Evolutionary conservation across 2,113 vertebrate species (phyloP), one percentile per base, ranked within the genome.

Genomic region (Antigone vipio): DNA sequence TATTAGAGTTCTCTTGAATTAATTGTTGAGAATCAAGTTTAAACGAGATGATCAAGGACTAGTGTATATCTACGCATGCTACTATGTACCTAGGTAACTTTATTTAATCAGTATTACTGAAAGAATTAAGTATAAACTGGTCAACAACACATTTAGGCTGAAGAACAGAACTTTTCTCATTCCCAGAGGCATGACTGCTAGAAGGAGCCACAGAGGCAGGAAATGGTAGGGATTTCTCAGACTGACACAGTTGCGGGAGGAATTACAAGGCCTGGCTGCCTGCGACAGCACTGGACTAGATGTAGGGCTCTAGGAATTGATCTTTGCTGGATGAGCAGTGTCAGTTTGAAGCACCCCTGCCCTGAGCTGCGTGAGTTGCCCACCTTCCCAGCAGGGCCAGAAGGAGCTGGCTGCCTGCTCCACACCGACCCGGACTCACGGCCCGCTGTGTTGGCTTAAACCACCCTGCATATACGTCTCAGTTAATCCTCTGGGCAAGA

Each of bases 401-500:
- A 64, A 89, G 59, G 76, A 89, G 66, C 6, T 40, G 73, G 32
- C 27, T 53, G 14, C 66, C 44, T 92, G 18, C 30, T 87, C 27
- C 50, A 56, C 1, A 3, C 12, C 1, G 1, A 29, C 7, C 5
- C 5, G 2, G 1, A 44, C 29, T 32, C 78, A 52, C 17, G 62
- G 34, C 30, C 6, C 29, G 8, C 44, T 32, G 6, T 27, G 15
- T 49, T 71, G 69, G 10, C 14, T 67, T 75, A 15, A 75, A 68
- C 15, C 38, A 6, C 24, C 17, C 67, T 72, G 29, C 24, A n/a
- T 55, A 4, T 24, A 27, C 12, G 7, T 29, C 22, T 66, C 9
- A 0, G 2, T 50, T 79, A 67, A 32, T 64, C 12, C 38, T 82
- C 76, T 12, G 11, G 12, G 18, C 13, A 49, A 79, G 35, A 55